Evolutionary conservation across 2,113 vertebrate species (phyloP).

Genomic region (Catharus fuscescens): DNA sequence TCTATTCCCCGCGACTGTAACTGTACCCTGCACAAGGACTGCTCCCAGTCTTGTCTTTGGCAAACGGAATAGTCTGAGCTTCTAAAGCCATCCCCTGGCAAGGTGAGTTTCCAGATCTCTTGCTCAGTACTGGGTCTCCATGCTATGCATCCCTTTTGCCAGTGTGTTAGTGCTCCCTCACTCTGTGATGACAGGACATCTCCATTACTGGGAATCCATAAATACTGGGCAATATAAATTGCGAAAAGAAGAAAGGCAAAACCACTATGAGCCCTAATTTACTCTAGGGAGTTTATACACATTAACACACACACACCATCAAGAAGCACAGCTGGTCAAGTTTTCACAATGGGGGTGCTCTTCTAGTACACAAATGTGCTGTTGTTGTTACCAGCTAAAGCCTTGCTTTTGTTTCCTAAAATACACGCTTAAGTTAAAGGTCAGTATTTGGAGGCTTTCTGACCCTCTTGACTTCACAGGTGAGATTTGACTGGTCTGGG

Average conservation of each 20-base stretch:
- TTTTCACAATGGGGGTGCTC: background rate
- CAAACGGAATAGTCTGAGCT: background rate
- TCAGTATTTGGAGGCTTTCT: background rate
- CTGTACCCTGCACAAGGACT: background rate
- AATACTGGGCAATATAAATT: background rate
- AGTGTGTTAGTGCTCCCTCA: background rate
- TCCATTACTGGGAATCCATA: background rate
- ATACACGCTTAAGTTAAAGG: background rate
- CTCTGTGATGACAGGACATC: background rate
- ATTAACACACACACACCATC: background rate
- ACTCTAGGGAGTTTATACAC: background rate
- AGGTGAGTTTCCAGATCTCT: background rate
- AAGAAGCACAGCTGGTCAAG: background rate
- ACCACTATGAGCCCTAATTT: background rate
- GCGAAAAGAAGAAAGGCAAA: background rate
- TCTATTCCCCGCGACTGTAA: background rate
- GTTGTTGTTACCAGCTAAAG: background rate
- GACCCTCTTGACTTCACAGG: background rate
- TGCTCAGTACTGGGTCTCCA: background rate
- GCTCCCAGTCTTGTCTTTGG: background rate
- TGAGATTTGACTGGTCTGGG: background rate
- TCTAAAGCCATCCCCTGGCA: background rate
- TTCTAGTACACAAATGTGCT: background rate
- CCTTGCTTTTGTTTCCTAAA: background rate
- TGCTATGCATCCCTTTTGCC: accelerated